Conservation (phyloP, 53 echinoderm and acorn worm species). For the Pentamera pediparva region DNA sequence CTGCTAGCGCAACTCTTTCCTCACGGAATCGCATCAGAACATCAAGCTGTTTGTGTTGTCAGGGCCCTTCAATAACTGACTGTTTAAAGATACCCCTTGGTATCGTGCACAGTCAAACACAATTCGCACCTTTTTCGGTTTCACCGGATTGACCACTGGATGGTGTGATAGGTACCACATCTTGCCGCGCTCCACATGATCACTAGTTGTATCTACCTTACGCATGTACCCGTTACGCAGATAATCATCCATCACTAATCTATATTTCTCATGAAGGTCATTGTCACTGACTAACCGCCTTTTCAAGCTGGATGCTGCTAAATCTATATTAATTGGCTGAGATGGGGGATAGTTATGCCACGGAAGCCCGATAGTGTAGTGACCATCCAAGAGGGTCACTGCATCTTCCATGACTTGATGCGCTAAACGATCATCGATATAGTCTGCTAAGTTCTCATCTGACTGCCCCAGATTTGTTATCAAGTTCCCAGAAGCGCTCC, state of each 20-base stretch:
- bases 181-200: neutral
- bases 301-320: conserved; percentile 28
- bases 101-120: conserved; percentile 48
- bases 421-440: conserved; percentile 19
- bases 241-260: conserved; percentile 15
- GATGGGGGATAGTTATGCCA: conserved; percentile 9
- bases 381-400: conserved; percentile 8
- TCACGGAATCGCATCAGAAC: conserved; percentile 44
- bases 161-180: conserved; percentile 43
- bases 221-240: conserved; percentile 20
- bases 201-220: neutral
- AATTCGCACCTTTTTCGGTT: conserved; percentile 38
- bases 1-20: conserved; percentile 31
- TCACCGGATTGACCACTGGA: conserved; percentile 24
- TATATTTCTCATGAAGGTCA: conserved; percentile 5
- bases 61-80: conserved; percentile 36
- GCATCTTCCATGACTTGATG: conserved; percentile 15
- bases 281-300: conserved; percentile 5
- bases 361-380: conserved; percentile 42
- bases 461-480: neutral
- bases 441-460: conserved; percentile 26
- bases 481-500: conserved; percentile 34
- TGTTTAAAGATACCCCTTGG: conserved; percentile 34
- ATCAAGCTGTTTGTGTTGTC: conserved; percentile 51
- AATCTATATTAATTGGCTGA: conserved; percentile 6